Evolutionary conservation across 2,888 invertebrate genomes (phyloP), one percentile per base, ranked within the genome.

Genomic region (Esperia sulphurella): DNA sequence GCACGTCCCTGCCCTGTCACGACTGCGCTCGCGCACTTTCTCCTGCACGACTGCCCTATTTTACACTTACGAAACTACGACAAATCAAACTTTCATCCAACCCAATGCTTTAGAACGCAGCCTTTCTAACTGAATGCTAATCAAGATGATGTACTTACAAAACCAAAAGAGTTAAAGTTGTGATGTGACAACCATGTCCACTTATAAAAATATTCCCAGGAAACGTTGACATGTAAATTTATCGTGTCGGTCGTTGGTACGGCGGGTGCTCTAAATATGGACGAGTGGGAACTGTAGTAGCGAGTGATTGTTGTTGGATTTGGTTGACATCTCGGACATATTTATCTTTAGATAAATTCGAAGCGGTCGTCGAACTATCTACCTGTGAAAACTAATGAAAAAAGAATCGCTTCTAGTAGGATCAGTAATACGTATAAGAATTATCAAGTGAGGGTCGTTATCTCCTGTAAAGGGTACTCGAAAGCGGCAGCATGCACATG

Each of bases 21-120:
- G 79, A 75, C 66, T 65, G 61, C 65, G 62, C 59, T 61, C 51
- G 68, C 69, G 60, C 67, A 79, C 85, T 87, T 87, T 87, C 86
- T 68, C 76, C 68, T 54, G 68, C 84, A 84, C 83, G 85, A 80
- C 59, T 69, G 79, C 61, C 78, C 82, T 72, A 79, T 82, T 75
- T 74, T 68, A 58, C 55, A 60, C 61, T 58, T 63, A 55, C 59
- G 63, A 61, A 68, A 66, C 71, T 64, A 57, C 60, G 58, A 63
- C 68, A 66, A 76, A 72, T 76, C 65, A 65, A 65, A 77, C 72
- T 77, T 78, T 73, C 75, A 65, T 72, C 66, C 55, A 49, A 56
- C 51, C 48, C 7, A 45, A 14, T 43, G 47, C 37, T 47, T 40
- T 40, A 38, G 28, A 48, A 9, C 14, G 44, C 40, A 51, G 49